phyloP scores from a whole-genome alignment of 2,797 vertebrate species.

The Urocyon cinereoargenteus region DNA sequence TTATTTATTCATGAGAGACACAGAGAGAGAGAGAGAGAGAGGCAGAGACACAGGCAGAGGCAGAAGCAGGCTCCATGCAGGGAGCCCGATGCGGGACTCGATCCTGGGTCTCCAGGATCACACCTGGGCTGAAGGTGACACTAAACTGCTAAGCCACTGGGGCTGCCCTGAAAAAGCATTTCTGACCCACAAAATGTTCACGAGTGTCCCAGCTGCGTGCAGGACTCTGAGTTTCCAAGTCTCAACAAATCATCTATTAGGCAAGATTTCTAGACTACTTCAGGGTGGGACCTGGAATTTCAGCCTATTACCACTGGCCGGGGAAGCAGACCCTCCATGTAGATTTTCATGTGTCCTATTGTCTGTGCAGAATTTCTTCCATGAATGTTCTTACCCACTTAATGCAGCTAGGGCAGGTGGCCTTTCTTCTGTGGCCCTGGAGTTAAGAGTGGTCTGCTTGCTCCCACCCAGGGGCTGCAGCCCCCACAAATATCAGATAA shows the following conservation, averaged over 20 bases:
- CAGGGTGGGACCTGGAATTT: too few species aligned
- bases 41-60: too few species aligned
- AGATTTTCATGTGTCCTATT: accelerated
- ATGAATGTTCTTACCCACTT: accelerated
- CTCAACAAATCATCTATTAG: too few species aligned
- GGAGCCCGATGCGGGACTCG: too few species aligned
- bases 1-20: too few species aligned
- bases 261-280: neutral
- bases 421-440: too few species aligned
- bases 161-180: neutral
- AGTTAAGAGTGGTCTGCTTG: accelerated
- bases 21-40: too few species aligned
- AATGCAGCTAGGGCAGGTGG: accelerated
- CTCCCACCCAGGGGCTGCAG: neutral
- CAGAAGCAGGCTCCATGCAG: too few species aligned
- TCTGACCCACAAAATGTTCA: neutral
- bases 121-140: too few species aligned
- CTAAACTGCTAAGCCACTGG: too few species aligned
- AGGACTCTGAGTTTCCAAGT: neutral
- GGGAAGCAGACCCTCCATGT: neutral
- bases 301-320: too few species aligned
- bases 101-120: too few species aligned
- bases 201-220: neutral
- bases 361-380: neutral
- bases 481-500: accelerated